Percentiles rank a stretch among this genome's conserved stretches.
Conservation (phyloP, 2,888 invertebrate genomes). For the Cistogaster globosa region DNA sequence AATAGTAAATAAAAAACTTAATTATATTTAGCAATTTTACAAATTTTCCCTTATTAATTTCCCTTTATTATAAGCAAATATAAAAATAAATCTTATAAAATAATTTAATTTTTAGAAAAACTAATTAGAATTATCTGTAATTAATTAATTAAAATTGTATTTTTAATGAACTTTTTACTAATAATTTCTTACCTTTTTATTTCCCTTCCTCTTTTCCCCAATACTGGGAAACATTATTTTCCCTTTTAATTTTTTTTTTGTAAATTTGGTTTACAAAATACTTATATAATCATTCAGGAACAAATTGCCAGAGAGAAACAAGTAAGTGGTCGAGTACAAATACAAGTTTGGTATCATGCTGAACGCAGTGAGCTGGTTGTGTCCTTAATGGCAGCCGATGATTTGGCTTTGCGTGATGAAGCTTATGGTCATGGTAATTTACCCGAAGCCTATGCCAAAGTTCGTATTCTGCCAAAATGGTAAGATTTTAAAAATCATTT, state of each 20-base stretch:
- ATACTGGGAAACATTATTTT: neutral
- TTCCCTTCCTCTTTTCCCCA: conserved; percentile 29
- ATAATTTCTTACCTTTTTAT: conserved; percentile 22
- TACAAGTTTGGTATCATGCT: conserved; percentile 94
- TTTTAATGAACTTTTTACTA: conserved; percentile 17
- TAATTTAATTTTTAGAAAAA: neutral
- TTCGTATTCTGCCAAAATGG: conserved; percentile 91
- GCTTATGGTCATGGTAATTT: conserved; percentile 89
- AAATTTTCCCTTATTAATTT: too few species aligned
- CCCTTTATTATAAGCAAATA: neutral
- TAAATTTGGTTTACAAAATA: conserved; percentile 16
- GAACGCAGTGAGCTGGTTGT: conserved; percentile 92
- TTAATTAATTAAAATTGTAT: conserved; percentile 27
- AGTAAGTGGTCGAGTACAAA: conserved; percentile 91
- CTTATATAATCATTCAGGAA: conserved; percentile 83
- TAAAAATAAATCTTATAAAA: neutral
- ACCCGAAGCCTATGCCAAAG: conserved; percentile 93
- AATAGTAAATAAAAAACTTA: neutral
- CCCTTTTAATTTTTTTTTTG: conserved; percentile 8
- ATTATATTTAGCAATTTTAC: neutral
- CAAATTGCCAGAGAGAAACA: conserved; percentile 89
- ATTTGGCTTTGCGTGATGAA: conserved; percentile 91
- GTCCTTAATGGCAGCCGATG: conserved; percentile 93
- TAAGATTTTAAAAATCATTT: conserved; percentile 83
- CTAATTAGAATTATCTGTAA: conserved; percentile 5